Evolutionary conservation across 2,888 invertebrate genomes (phyloP), one percentile per base, ranked within the genome.

Genomic region (Ctenicera cuprea): DNA sequence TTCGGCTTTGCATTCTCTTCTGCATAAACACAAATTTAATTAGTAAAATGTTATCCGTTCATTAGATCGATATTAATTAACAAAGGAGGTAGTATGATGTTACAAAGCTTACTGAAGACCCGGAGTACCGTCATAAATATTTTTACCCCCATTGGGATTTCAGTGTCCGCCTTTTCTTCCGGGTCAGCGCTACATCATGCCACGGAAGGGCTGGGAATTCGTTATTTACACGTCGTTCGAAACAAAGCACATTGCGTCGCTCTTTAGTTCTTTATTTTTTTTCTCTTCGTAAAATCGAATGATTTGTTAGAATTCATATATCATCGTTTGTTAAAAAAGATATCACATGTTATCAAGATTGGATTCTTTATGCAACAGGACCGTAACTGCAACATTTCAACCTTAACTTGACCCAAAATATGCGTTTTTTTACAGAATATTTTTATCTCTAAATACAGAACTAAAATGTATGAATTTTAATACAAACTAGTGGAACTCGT

Each of bases 151-250:
- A 45, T 38, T 57, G 59, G 62, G 62, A 72, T 66, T 71, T 67
- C 52, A 45, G 33, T 50, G 62, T 62, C 62, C 72, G 65, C 67
- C 62, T 67, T 72, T 72, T 66, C 72, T 72, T 72, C 66, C 72
- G 61, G 72, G 72, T 72, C 72, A 72, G 26, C 61, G 61, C 61
- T 62, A 62, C 50, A 61, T 65, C 59, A 66, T 66, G 57, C 64
- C 54, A 65, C 45, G 59, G 38, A 38, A 38, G 59, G 30, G 20
- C 57, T 30, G 14, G 14, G 33, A 59, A 37, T 54, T 22, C 54
- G 54, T 54, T 54, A 30, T 54, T 54, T 54, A 54, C 54, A 54
- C 30, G 22, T 54, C 30, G 30, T 54, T 54, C 14, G 30, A 59
- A 59, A 59, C 20, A 59, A 37, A 38, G 57, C 54, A 30, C 54